Percentiles rank a stretch among this genome's conserved stretches.
phyloP scores from a whole-genome alignment of 2,113 vertebrate genomes.

The Rousettus leschenaultii region DNA sequence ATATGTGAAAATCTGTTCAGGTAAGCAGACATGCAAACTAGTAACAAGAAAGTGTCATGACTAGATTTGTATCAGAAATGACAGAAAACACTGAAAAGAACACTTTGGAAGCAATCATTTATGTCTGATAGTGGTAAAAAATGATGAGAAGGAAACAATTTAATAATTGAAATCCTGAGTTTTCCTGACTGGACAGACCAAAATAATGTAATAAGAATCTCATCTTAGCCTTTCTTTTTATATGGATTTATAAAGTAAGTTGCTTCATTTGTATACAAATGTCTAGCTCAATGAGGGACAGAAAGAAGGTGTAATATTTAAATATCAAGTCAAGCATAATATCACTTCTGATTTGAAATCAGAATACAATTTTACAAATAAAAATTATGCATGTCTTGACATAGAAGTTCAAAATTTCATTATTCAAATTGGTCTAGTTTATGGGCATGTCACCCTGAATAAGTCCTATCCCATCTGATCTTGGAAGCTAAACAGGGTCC shows the following conservation, averaged over 20 bases:
- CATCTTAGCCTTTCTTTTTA: neutral
- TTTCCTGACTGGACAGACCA: constrained; percentile 45
- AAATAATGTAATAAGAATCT: neutral
- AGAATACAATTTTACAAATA: neutral
- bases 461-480: no score
- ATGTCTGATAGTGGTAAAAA: constrained; percentile 17
- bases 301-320: neutral
- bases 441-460: no score
- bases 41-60: neutral
- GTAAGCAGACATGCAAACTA: neutral
- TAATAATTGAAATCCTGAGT: constrained; percentile 55
- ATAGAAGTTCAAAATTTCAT: neutral
- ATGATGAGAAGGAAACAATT: constrained; percentile 51
- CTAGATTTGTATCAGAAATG: constrained; percentile 47
- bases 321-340: neutral
- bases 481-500: no score
- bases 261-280: constrained; percentile 25
- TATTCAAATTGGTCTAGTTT: neutral
- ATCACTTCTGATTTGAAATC: neutral
- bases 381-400: neutral
- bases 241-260: neutral
- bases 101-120: constrained; percentile 38
- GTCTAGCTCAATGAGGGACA: neutral
- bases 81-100: constrained; percentile 16
- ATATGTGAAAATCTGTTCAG: constrained; percentile 39